Evolutionary conservation across 2,113 vertebrate genomes (phyloP).

Genomic region (Labeo rohita): DNA sequence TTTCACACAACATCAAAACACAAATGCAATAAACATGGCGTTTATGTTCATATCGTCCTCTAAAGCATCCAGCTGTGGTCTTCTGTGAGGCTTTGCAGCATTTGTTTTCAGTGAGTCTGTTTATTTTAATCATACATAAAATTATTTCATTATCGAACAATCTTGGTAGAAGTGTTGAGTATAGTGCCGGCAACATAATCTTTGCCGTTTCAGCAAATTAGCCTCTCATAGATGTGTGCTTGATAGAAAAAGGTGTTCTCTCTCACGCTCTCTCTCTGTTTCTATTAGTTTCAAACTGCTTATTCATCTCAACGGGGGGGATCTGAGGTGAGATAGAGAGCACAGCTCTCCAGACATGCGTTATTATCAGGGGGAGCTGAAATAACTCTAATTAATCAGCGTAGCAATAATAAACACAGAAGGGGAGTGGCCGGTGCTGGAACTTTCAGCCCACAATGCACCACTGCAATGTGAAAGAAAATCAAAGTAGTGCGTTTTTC

Average conservation of each 20-base stretch:
- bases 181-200: background rate
- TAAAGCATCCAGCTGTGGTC: background rate
- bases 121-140: background rate
- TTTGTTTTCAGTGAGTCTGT: background rate
- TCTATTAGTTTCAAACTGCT: slow-evolving; percentile 39
- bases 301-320: background rate
- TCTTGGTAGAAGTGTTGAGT: slow-evolving; percentile 16
- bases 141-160: background rate
- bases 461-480: slow-evolving; percentile 51
- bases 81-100: background rate
- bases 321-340: slow-evolving; percentile 21
- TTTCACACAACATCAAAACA: background rate
- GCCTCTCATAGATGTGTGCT: background rate
- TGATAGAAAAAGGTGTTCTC: background rate
- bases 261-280: slow-evolving; percentile 4
- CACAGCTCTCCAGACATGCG: slow-evolving; percentile 19
- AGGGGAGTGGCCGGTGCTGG: slow-evolving; percentile 69
- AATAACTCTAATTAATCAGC: slow-evolving; percentile 79
- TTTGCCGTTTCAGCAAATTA: slow-evolving; percentile 36
- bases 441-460: slow-evolving; percentile 62
- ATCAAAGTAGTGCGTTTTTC: slow-evolving; percentile 62
- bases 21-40: background rate
- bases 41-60: background rate
- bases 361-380: slow-evolving; percentile 71
- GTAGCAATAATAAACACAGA: slow-evolving; percentile 77